Percentiles rank a stretch among this genome's conserved stretches.
phyloP scores from a whole-genome alignment of 23 tunicate genomes.

The Styela clava region DNA sequence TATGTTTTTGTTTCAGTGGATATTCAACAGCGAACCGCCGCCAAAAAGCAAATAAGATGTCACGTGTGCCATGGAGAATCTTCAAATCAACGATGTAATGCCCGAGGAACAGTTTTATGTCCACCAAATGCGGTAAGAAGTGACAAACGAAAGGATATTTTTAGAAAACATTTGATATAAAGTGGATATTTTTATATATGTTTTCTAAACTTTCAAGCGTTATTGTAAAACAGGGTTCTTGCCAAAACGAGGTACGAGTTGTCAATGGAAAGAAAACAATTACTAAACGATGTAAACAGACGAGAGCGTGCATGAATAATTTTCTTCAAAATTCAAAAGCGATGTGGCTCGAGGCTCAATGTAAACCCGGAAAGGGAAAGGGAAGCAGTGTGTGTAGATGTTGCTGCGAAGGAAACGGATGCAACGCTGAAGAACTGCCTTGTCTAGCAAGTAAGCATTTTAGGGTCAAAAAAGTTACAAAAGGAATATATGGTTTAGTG shows the following conservation, averaged over 20 bases:
- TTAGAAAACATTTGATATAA: neutral
- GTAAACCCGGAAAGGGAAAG: slow-evolving; percentile 27
- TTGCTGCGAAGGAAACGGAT: slow-evolving; percentile 53
- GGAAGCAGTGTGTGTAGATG: slow-evolving; percentile 71
- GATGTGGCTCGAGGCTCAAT: slow-evolving; percentile 58
- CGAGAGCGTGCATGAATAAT: slow-evolving; percentile 55
- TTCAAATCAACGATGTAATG: slow-evolving; percentile 47
- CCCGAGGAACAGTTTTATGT: slow-evolving; percentile 18
- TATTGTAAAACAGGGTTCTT: slow-evolving; percentile 7
- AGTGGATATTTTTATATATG: neutral
- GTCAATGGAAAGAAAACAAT: slow-evolving; percentile 34
- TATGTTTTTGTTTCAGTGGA: neutral
- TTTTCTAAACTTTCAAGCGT: neutral
- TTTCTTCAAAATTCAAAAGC: slow-evolving; percentile 55
- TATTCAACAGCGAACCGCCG: neutral
- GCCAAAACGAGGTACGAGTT: slow-evolving; percentile 62
- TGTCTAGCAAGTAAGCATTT: slow-evolving; percentile 49
- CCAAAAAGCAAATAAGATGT: slow-evolving; percentile 22
- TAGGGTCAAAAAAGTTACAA: neutral
- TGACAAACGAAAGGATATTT: neutral
- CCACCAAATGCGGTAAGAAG: slow-evolving; percentile 32
- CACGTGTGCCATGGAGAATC: slow-evolving; percentile 29
- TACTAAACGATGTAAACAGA: slow-evolving; percentile 63
- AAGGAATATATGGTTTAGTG: neutral
- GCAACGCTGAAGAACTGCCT: slow-evolving; percentile 57